Evolutionary conservation across 2,113 vertebrate species (phyloP), one percentile per base, ranked within the genome.

Genomic region (Bombycilla garrulus): DNA sequence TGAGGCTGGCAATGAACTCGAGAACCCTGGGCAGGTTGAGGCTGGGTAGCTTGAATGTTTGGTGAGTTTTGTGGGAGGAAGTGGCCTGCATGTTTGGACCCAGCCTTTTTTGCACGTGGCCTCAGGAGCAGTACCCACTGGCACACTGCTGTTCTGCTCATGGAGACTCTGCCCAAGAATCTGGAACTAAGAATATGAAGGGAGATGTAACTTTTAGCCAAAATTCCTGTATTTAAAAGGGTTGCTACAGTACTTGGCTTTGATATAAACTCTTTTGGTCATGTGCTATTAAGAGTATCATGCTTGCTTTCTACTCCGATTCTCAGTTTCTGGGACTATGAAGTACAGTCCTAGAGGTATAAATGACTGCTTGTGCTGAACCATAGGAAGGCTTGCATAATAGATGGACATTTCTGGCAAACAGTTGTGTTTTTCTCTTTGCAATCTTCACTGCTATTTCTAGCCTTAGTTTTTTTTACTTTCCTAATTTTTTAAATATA

Each of bases 1-100:
- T 50, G 71, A 92, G 61, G 35, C 80, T 93, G 83, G 36, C 66
- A 74, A 11, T 69, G 56, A 90, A 78, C 81, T 67, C 0, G 2
- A 86, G 70, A 62, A 31, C 23, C 19, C 66, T 81, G 80, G 40
- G 69, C 92, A 91, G 87, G 91, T 71, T 92, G 78, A 91, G 88
- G 61, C 86, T 89, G 57, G n/a, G 20, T 60, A 58, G 61, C 14
- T 14, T 88, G 57, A 84, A 56, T 64, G 48, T 50, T 80, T 3
- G 5, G 23, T 74, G 54, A 86, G 25, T 60, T 93, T 70, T 77
- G 40, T 89, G 79, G 29, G 3, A 91, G 56, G 67, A 91, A 92
- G 86, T 80, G 86, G 77, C 53, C 44, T 81, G 25, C 1, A 0
- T 78, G 65, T 87, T 92, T 87, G 82, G 70, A 87, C 57, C 22